A percentile compares a stretch with the other conserved stretches of the same genome.
phyloP scores from a whole-genome alignment of 37 sponge, comb jelly and placozoan genomes.

The Halisarca cf. caerulea region DNA sequence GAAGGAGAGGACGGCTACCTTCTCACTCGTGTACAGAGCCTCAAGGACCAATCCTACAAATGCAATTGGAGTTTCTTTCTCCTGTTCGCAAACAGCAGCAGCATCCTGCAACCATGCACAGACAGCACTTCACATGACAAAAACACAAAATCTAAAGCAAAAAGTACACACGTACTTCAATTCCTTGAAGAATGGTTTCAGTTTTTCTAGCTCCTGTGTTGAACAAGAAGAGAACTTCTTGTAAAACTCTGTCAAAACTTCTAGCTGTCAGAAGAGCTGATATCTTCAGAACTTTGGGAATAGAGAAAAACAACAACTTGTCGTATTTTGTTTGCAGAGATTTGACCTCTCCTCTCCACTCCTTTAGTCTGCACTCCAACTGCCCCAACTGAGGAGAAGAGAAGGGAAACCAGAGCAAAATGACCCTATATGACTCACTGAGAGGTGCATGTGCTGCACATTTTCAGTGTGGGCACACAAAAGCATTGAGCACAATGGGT shows the following conservation, averaged over 20 bases:
- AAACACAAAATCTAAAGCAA: too few relatives aligned
- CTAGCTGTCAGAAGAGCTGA: slow-evolving; percentile 3
- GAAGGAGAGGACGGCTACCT: neutral
- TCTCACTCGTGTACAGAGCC: neutral
- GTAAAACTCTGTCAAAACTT: slow-evolving; percentile 22
- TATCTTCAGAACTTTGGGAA: slow-evolving; percentile 64
- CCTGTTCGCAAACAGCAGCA: neutral
- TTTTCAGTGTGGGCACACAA: too few relatives aligned
- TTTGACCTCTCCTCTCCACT: slow-evolving; percentile 38
- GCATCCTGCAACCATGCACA: neutral
- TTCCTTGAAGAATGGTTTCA: slow-evolving; percentile 26
- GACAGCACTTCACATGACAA: too few relatives aligned
- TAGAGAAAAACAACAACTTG: slow-evolving; percentile 62
- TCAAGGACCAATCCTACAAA: slow-evolving; percentile 6
- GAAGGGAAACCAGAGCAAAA: neutral
- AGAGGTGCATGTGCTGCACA: too few relatives aligned
- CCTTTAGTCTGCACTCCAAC: slow-evolving; percentile 15
- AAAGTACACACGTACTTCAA: too few relatives aligned
- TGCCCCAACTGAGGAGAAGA: slow-evolving; percentile 51
- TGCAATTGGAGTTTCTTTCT: slow-evolving; percentile 21
- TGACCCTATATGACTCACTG: too few relatives aligned
- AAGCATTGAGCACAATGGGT: too few relatives aligned
- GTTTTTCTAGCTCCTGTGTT: neutral
- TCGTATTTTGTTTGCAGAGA: slow-evolving; percentile 46
- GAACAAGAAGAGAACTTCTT: slow-evolving; percentile 63